These are phyloP conservation scores for Trichosurus vulpecula DNA, from an alignment of 2,797 vertebrate genomes.

Conservation along the genomic window DNA sequence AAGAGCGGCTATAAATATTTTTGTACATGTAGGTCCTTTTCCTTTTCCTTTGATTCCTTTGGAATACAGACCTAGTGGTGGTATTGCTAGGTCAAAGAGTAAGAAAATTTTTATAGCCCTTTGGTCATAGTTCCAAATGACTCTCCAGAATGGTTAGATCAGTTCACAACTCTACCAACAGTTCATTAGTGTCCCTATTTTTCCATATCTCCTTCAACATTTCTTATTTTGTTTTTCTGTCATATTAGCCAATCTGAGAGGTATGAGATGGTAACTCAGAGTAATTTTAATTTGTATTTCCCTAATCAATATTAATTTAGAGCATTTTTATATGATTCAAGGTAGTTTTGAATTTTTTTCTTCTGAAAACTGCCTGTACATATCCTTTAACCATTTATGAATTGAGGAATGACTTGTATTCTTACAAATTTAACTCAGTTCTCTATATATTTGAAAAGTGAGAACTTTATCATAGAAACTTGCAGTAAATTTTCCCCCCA, in stretches of 20 bases:
- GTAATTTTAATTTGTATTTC: not conserved
- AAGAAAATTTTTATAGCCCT: not conserved
- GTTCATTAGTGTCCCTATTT: not conserved
- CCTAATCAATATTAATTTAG: not conserved
- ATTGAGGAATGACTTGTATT: not conserved
- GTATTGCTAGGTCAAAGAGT: not conserved
- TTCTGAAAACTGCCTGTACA: not conserved
- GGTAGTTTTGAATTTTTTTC: not conserved
- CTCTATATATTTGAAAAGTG: no score
- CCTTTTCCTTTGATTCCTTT: not conserved
- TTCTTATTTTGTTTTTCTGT: not conserved
- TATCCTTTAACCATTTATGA: not conserved
- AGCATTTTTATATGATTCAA: not conserved
- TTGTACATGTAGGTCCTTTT: not conserved
- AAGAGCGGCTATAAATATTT: not conserved
- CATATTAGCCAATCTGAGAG: not conserved
- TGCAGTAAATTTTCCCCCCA: not conserved
- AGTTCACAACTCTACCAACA: not conserved
- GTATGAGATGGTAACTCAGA: not conserved
- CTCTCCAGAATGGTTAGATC: not conserved
- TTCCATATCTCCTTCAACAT: not conserved
- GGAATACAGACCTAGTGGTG: not conserved
- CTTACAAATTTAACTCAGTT: no score
- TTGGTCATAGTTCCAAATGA: not conserved
- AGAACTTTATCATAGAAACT: no score